phyloP scores from a whole-genome alignment of 2,888 invertebrate genomes.

The Ptychoptera albimana region DNA sequence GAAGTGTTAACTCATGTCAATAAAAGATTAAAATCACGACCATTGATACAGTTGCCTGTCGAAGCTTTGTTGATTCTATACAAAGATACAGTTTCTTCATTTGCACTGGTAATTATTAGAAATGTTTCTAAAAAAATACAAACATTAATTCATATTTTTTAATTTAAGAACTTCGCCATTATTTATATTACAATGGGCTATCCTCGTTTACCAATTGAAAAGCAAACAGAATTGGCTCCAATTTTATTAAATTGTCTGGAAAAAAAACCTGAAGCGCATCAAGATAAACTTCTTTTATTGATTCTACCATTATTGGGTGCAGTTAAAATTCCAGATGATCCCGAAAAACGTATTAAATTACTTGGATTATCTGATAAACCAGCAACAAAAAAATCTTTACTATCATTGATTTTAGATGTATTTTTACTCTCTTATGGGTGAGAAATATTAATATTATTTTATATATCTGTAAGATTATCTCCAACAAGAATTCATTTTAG shows the following conservation, averaged over 20 bases:
- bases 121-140: constrained; percentile 21
- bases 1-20: constrained; percentile 84
- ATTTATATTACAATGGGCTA: constrained; percentile 88
- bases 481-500: constrained; percentile 6
- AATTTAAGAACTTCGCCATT: constrained; percentile 74
- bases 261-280: constrained; percentile 66
- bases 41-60: constrained; percentile 72
- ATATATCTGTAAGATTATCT: too few species aligned
- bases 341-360: constrained; percentile 41
- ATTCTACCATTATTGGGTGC: constrained; percentile 65
- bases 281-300: constrained; percentile 66
- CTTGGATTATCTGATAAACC: constrained; percentile 61
- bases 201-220: constrained; percentile 57
- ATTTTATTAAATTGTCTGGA: constrained; percentile 59
- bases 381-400: constrained; percentile 32
- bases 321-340: constrained; percentile 43
- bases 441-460: constrained; percentile 12
- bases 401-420: constrained; percentile 67
- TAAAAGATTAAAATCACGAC: constrained; percentile 71
- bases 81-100: constrained; percentile 59
- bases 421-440: constrained; percentile 76
- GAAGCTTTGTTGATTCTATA: constrained; percentile 68
- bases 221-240: constrained; percentile 61
- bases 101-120: constrained; percentile 35
- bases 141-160: neutral